Conservation (phyloP, 2,797 vertebrate species). For the Lutjanus campechanus region DNA sequence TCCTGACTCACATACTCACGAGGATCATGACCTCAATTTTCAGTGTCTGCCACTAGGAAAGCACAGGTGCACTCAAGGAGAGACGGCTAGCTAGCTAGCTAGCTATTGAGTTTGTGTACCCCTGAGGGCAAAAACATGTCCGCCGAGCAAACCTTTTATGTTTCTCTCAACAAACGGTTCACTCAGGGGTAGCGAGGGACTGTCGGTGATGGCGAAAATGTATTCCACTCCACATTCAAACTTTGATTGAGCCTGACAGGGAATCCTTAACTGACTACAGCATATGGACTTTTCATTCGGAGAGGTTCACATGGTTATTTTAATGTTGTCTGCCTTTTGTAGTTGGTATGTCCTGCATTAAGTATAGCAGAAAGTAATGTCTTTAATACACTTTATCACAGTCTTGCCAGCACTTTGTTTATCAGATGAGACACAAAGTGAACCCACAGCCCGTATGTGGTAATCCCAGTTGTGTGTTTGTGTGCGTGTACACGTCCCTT, state of each 20-base stretch:
- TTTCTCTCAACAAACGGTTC: slow-evolving; percentile 72
- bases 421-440: slow-evolving; percentile 4
- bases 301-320: slow-evolving; percentile 9
- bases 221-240: slow-evolving; percentile 60
- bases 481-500: neutral
- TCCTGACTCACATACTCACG: slow-evolving; percentile 70
- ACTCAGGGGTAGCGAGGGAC: slow-evolving; percentile 62
- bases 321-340: slow-evolving; percentile 7
- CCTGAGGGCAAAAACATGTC: slow-evolving; percentile 76
- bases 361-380: neutral
- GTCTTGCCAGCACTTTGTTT: neutral
- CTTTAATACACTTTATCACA: neutral
- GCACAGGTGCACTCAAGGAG: slow-evolving; percentile 74
- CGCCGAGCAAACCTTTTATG: slow-evolving; percentile 76
- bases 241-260: slow-evolving; percentile 64
- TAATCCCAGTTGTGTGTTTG: slow-evolving; percentile 34
- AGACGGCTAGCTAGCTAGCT: slow-evolving; percentile 65
- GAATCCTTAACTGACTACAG: slow-evolving; percentile 41
- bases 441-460: neutral
- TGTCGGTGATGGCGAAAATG: slow-evolving; percentile 53
- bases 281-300: slow-evolving; percentile 21
- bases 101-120: slow-evolving; percentile 76
- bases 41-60: slow-evolving; percentile 71
- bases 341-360: slow-evolving; percentile 15
- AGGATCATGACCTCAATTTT: slow-evolving; percentile 83